Percentiles rank a stretch among this genome's conserved stretches.
Evolutionary conservation across 1,140 invertebrate species (phyloP).

Genomic region (Leptonema lineaticorne): DNA sequence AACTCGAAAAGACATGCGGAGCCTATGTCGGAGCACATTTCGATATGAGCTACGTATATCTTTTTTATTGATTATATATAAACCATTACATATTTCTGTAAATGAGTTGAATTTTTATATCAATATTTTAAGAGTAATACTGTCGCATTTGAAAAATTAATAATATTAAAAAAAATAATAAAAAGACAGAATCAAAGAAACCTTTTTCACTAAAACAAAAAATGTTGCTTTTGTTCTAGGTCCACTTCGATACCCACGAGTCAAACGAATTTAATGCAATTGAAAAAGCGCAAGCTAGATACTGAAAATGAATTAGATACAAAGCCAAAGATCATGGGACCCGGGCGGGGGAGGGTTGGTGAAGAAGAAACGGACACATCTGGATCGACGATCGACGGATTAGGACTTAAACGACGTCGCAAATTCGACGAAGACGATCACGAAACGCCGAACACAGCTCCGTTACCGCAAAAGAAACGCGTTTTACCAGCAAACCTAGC

Average conservation of each 20-base stretch:
- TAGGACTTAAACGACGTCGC: slow-evolving; percentile 47
- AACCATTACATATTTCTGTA: not conserved
- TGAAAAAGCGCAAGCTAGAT: slow-evolving; percentile 55
- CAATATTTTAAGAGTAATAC: not conserved
- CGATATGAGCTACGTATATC: slow-evolving; percentile 4
- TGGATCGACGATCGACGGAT: slow-evolving; percentile 11
- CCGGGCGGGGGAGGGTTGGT: slow-evolving; percentile 46
- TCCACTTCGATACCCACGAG: slow-evolving; percentile 51
- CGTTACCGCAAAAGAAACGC: slow-evolving; percentile 42
- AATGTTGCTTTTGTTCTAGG: slow-evolving; percentile 53
- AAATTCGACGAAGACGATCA: slow-evolving; percentile 49
- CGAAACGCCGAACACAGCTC: slow-evolving; percentile 46
- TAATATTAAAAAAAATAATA: not conserved
- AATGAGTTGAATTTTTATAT: slow-evolving; percentile 7
- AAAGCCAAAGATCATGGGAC: slow-evolving; percentile 42
- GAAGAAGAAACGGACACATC: slow-evolving; percentile 50
- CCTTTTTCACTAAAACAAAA: slow-evolving; percentile 41
- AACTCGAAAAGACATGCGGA: slow-evolving; percentile 27
- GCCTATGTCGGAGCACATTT: slow-evolving; percentile 11
- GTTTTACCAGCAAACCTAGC: slow-evolving; percentile 43
- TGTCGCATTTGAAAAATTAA: not conserved
- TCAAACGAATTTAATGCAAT: slow-evolving; percentile 50
- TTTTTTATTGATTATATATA: not conserved
- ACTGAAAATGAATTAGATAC: slow-evolving; percentile 54
- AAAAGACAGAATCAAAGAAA: not conserved